Evolutionary conservation across 1,140 invertebrate genomes (phyloP), one percentile per base, ranked within the genome.

Genomic region (Babylonia areolata): DNA sequence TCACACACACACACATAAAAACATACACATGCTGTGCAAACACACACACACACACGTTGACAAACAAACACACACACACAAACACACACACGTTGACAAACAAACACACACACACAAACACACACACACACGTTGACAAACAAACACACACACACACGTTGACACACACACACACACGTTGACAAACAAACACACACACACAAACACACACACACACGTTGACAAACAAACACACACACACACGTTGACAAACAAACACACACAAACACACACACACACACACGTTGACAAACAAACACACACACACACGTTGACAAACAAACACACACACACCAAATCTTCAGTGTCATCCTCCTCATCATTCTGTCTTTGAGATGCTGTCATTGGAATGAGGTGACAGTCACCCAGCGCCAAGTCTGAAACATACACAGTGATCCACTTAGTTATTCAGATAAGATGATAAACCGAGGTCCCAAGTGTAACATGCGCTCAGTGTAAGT

Each of bases 361-460:
- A 39, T 86, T 87, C 37, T 40, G 23, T 6, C 39, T 75, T 9
- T 83, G 69, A 9, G 46, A 82, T 42, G 85, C 79, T 81, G 89
- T 90, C 35, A 93, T 39, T 51, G 90, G 81, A 84, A 94, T 90
- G 11, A 94, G 64, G 84, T 94, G 94, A 73, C 91, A 92, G 84
- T 94, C 93, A 51, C 93, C 94, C 1, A 94, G 88, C 39, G 83
- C 81, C 42, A 94, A 84, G 90, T 94, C 93, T 93, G 85, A 39
- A 46, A 64, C 58, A 64, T 5, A 64, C 23, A 23, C 58, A 64
- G 5, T n/a, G n/a, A n/a, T n/a, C n/a, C n/a, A n/a, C n/a, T n/a
- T n/a, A n/a, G n/a, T n/a, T n/a, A n/a, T n/a, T n/a, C n/a, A n/a
- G n/a, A n/a, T n/a, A n/a, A n/a, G n/a, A n/a, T n/a, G n/a, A n/a